phyloP scores from a whole-genome alignment of 2,113 vertebrate genomes.

The Rattus rattus region DNA sequence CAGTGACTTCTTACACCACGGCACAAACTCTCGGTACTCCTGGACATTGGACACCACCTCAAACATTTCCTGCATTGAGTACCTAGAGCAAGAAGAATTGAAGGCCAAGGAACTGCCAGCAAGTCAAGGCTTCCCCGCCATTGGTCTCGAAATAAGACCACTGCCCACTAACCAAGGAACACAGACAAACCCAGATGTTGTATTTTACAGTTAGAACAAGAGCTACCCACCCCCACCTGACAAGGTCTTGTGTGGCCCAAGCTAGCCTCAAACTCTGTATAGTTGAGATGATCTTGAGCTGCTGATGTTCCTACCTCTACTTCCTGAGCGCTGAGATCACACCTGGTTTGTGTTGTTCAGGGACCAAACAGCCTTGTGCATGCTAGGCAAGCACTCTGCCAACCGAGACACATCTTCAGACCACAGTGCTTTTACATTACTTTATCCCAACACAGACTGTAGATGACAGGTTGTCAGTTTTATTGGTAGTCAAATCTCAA shows the following conservation, averaged over 20 bases:
- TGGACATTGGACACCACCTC: constrained; percentile 96
- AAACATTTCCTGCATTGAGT: constrained; percentile 97
- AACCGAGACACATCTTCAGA: background rate
- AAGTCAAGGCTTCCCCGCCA: background rate
- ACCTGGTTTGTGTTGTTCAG: background rate
- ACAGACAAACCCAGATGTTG: background rate
- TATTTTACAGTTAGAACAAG: background rate
- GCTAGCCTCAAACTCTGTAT: background rate
- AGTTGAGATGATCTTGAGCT: background rate
- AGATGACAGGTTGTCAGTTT: background rate
- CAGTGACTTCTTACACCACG: constrained; percentile 96
- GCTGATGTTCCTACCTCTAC: background rate
- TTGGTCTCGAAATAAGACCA: background rate
- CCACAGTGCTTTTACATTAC: background rate
- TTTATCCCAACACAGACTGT: constrained; percentile 13
- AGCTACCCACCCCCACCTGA: background rate
- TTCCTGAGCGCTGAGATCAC: background rate
- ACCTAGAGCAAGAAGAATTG: constrained; percentile 84
- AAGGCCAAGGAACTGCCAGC: constrained; percentile 55
- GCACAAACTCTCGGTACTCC: constrained; percentile 96
- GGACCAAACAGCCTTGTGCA: background rate
- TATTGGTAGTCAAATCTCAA: background rate
- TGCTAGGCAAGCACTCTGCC: background rate
- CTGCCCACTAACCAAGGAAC: constrained; percentile 13
- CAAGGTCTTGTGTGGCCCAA: background rate